Evolutionary conservation across 2,797 vertebrate genomes (phyloP), one percentile per base, ranked within the genome.

Genomic region (Podarcis siculus): DNA sequence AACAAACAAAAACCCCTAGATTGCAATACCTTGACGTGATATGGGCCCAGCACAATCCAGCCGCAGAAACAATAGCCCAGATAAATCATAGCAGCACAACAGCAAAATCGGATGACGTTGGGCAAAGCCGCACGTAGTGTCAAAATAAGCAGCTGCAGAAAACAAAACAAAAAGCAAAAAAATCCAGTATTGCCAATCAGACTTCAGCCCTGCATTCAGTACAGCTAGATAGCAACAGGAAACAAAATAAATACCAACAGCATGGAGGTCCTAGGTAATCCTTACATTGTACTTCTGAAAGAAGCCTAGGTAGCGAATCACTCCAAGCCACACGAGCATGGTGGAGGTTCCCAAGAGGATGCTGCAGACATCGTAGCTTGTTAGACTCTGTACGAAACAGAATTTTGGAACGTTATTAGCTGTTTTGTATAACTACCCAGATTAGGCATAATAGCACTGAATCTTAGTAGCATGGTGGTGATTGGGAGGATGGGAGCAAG

Each of bases 1-100:
- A 37, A 39, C 27, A 39, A 8, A 30, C 23, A 23, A 77, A 12
- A 78, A 78, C 27, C 27, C 35, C 10, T 73, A 27, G 37, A 42
- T 64, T 0, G 1, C 35, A 6, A 89, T 97, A 99, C 99, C 96
- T 99, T 99, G n/a, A 97, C 97, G 0, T 99, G 98, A 91, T 99
- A 98, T 13, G 99, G 99, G 9, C 99, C 99, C n/a, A 99, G 96
- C 19, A 99, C 98, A 35, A 99, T 98, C 98, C 99, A 99, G 3
- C 99, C 99, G 89, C 99, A 99, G 97, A 99, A 99, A 92, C 98
- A 99, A 79, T 99, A 99, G 45, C 99, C 98, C 35, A 99, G 94
- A 93, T 99, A 99, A 94, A 99, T 99, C 98, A 99, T 98, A 77
- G 98, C 97, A 0, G 97, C 98, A 27, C 99, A 99, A 78, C 98